Conservation (phyloP, 2,797 vertebrate species). For the Otolemur crassicaudatus region DNA sequence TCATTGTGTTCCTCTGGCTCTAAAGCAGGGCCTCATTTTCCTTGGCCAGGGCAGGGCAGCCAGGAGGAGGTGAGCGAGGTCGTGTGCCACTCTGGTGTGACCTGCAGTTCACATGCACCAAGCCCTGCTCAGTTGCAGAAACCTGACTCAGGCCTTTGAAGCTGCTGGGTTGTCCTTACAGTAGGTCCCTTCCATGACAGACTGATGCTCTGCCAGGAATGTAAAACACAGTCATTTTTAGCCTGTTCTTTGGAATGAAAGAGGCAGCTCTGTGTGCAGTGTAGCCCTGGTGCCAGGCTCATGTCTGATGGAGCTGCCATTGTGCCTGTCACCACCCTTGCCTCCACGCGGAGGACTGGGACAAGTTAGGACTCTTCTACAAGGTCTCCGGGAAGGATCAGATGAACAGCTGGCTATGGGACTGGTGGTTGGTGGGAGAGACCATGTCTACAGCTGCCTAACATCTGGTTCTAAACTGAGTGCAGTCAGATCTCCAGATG, state of each 20-base stretch:
- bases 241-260: slow-evolving; percentile 53
- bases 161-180: slow-evolving; percentile 41
- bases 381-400: background rate
- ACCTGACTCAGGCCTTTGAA: slow-evolving; percentile 49
- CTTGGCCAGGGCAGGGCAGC: background rate
- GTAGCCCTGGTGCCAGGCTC: background rate
- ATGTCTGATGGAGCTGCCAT: background rate
- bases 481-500: background rate
- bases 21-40: slow-evolving; percentile 54
- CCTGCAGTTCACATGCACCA: background rate
- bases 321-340: background rate
- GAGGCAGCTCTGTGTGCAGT: slow-evolving; percentile 46
- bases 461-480: background rate
- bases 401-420: background rate
- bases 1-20: slow-evolving; percentile 65
- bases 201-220: slow-evolving; percentile 54
- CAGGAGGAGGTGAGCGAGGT: slow-evolving; percentile 17
- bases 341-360: no score
- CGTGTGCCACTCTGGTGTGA: background rate
- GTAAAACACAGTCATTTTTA: slow-evolving; percentile 11
- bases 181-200: slow-evolving; percentile 16
- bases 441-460: background rate
- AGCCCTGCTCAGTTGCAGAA: background rate
- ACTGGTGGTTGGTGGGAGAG: background rate
- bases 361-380: background rate